Evolutionary conservation across 2,113 vertebrate species (phyloP).

Genomic region (Tretioscincus oriximinensis): DNA sequence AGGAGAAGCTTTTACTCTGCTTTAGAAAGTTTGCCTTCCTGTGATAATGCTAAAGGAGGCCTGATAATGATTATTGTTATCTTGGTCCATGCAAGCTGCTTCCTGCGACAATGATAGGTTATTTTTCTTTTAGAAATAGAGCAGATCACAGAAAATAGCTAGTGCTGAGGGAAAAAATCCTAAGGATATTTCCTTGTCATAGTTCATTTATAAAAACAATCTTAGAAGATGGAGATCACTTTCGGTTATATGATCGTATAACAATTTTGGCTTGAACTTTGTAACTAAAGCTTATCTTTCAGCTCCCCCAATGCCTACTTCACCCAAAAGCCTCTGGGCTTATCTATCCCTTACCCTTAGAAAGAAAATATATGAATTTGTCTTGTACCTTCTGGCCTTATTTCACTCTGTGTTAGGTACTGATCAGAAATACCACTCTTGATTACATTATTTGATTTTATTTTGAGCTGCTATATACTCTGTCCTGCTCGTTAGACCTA

Average conservation of each 20-base stretch:
- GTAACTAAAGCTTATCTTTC: neutral
- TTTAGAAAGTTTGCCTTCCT: constrained; percentile 10
- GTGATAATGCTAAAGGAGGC: constrained; percentile 12
- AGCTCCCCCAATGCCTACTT: neutral
- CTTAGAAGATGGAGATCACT: neutral
- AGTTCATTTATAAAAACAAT: neutral
- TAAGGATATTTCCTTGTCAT: neutral
- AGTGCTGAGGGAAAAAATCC: neutral
- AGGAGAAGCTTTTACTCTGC: neutral
- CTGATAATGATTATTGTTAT: constrained; percentile 11
- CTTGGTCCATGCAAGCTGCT: neutral
- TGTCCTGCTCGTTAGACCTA: too few relatives aligned
- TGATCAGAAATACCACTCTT: neutral
- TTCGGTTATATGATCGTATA: neutral
- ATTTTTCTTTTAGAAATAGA: constrained; percentile 13
- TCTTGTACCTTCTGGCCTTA: neutral
- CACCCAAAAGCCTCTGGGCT: neutral
- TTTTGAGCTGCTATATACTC: too few relatives aligned
- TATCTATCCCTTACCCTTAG: neutral
- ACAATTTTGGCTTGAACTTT: too few relatives aligned
- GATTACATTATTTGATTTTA: neutral
- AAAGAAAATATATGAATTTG: neutral
- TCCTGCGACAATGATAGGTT: neutral
- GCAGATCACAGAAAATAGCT: neutral
- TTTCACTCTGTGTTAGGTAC: neutral